A percentile compares a stretch with the other conserved stretches of the same genome.
Evolutionary conservation across 1,140 invertebrate genomes (phyloP).

Genomic region (Pseudachorutes palmiensis): DNA sequence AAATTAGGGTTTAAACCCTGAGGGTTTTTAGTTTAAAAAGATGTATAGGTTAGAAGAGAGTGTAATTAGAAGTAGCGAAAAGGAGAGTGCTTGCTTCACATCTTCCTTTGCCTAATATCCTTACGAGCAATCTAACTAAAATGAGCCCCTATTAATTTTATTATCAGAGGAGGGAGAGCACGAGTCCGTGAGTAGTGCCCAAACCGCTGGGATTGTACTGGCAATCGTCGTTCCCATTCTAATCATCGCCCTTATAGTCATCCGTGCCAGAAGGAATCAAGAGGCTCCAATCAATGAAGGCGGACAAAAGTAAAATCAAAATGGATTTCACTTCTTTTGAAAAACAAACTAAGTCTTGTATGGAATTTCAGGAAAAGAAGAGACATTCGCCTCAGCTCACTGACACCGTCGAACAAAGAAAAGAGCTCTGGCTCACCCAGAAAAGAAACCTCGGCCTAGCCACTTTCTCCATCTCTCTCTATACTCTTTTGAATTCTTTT

Average conservation of each 20-base stretch:
- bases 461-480: too few species aligned
- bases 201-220: slow-evolving; percentile 34
- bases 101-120: too few species aligned
- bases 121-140: neutral
- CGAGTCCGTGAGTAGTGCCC: slow-evolving; percentile 26
- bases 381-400: neutral
- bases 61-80: too few species aligned
- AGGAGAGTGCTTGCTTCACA: too few species aligned
- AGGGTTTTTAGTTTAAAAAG: too few species aligned
- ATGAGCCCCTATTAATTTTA: neutral
- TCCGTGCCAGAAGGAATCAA: slow-evolving; percentile 15
- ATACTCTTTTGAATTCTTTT: too few species aligned
- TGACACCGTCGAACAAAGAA: neutral
- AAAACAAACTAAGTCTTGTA: neutral
- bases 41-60: too few species aligned
- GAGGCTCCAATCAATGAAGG: neutral
- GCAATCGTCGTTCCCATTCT: slow-evolving; percentile 31
- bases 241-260: slow-evolving; percentile 23
- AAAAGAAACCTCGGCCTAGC: neutral
- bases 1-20: too few species aligned
- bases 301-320: slow-evolving; percentile 6
- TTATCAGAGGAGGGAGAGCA: slow-evolving; percentile 37
- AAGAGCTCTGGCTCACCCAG: neutral
- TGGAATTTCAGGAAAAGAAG: neutral
- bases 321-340: neutral